These are phyloP conservation scores for Melanostoma scalare DNA, from an alignment of 2,888 invertebrate genomes.

Conservation along the genomic window DNA sequence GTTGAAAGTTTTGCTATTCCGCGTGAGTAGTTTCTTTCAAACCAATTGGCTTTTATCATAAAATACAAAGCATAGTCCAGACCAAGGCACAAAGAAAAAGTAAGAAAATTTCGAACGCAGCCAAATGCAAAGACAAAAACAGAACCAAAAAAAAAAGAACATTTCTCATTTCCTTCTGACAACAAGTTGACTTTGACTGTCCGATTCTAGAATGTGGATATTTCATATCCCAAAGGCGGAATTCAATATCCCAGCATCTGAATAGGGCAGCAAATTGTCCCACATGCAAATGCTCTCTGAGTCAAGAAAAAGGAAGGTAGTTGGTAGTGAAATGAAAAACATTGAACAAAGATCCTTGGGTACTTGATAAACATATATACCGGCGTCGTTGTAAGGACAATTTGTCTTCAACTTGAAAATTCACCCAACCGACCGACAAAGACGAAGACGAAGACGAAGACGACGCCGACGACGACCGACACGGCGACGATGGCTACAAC, in stretches of 20 bases:
- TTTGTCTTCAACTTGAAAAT: slow-evolving; percentile 35
- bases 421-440: slow-evolving; percentile 15
- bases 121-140: slow-evolving; percentile 1
- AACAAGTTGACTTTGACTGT: slow-evolving; percentile 21
- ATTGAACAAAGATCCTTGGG: slow-evolving; percentile 15
- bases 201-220: slow-evolving; percentile 26
- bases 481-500: background rate
- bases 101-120: slow-evolving; percentile 2
- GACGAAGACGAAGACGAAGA: slow-evolving; percentile 1
- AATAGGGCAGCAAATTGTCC: slow-evolving; percentile 46
- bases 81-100: too few relatives aligned
- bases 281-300: slow-evolving; percentile 28
- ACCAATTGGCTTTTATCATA: too few relatives aligned
- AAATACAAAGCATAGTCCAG: too few relatives aligned
- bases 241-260: slow-evolving; percentile 16
- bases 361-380: background rate
- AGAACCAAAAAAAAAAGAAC: slow-evolving; percentile 1
- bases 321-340: background rate
- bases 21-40: too few relatives aligned
- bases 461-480: background rate
- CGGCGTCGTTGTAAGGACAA: slow-evolving; percentile 14
- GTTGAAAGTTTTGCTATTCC: too few relatives aligned
- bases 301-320: background rate
- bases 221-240: background rate
- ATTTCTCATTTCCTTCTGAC: slow-evolving; percentile 23